Conservation (phyloP, 2,888 invertebrate species). For the Polyommatus icarus region DNA sequence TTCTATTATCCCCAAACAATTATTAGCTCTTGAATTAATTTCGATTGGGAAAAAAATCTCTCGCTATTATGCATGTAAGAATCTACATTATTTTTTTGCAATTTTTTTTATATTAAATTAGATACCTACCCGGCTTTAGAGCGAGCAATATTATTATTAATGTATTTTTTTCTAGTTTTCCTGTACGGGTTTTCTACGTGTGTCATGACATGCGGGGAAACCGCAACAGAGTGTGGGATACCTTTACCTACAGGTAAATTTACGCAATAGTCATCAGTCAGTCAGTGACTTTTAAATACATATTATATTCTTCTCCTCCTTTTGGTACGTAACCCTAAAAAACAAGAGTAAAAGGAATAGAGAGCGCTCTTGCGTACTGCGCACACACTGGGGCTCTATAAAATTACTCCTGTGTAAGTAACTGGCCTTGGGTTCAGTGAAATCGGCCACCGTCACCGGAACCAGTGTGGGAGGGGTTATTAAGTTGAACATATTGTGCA, state of each 20-base stretch:
- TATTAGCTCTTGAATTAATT: background rate
- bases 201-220: background rate
- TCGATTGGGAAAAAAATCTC: background rate
- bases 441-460: too few species aligned
- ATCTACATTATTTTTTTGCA: too few species aligned
- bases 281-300: background rate
- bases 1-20: too few species aligned
- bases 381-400: too few species aligned
- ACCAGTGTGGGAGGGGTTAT: too few species aligned
- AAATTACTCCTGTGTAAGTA: too few species aligned
- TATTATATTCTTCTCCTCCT: too few species aligned
- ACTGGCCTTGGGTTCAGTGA: too few species aligned
- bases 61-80: too few species aligned
- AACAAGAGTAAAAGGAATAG: too few species aligned
- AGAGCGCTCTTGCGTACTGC: too few species aligned
- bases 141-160: background rate
- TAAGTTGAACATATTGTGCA: conserved; percentile 39
- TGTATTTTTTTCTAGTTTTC: background rate
- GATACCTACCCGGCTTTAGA: background rate
- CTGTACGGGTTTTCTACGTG: background rate
- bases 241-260: background rate
- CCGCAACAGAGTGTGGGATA: background rate
- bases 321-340: too few species aligned
- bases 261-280: background rate
- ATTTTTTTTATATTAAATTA: background rate